Conservation (phyloP, 2,888 invertebrate species). For the Drosophila tripunctata region DNA sequence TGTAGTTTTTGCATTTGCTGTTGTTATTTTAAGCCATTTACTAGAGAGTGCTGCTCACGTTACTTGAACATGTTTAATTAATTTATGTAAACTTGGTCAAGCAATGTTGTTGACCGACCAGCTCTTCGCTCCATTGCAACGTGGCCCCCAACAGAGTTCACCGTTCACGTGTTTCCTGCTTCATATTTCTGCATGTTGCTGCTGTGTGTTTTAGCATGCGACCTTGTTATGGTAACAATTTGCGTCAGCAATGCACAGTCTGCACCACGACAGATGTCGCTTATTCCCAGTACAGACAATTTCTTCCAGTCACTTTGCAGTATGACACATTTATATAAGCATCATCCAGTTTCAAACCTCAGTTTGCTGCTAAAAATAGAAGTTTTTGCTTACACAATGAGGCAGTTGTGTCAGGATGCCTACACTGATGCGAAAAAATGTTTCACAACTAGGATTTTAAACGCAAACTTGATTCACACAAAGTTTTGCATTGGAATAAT, state of each 20-base stretch:
- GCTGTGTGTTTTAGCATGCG: constrained; percentile 44
- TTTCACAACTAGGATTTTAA: too few species aligned
- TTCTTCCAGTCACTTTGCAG: neutral
- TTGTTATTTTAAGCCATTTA: constrained; percentile 4
- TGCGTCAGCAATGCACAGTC: constrained; percentile 60
- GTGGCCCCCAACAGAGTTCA: constrained; percentile 33
- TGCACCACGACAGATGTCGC: constrained; percentile 6
- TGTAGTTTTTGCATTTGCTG: constrained; percentile 9
- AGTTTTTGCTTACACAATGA: neutral
- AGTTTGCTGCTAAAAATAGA: constrained; percentile 7
- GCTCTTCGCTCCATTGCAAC: constrained; percentile 32
- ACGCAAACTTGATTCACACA: too few species aligned
- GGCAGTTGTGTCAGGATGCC: neutral
- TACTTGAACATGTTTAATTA: constrained; percentile 66
- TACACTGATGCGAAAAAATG: neutral
- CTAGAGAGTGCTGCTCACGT: constrained; percentile 54
- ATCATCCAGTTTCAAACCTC: neutral
- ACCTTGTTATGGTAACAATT: constrained; percentile 61
- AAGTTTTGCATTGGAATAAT: too few species aligned
- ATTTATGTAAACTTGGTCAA: constrained; percentile 65
- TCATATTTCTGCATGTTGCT: constrained; percentile 40
- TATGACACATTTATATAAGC: constrained; percentile 57
- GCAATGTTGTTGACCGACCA: constrained; percentile 1
- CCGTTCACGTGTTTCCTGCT: constrained; percentile 59
- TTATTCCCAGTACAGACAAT: constrained; percentile 21